phyloP scores from a whole-genome alignment of 2,888 invertebrate genomes.

The Perithous albicinctus region DNA sequence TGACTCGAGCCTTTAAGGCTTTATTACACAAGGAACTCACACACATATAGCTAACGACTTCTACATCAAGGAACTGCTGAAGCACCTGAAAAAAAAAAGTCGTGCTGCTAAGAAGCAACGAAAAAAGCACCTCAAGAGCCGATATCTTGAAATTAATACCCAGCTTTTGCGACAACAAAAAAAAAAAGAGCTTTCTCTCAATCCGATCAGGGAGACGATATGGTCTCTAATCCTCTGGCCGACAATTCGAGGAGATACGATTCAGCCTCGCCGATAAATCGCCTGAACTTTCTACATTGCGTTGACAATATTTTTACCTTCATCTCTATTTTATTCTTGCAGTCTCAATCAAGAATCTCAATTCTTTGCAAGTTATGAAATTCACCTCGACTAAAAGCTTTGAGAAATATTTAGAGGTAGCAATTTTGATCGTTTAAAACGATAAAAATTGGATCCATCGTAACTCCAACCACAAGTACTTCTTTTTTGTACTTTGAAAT shows the following conservation, averaged over 20 bases:
- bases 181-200: background rate
- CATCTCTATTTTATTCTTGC: too few relatives aligned
- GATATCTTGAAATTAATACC: constrained; percentile 1
- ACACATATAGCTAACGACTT: background rate
- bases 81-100: background rate
- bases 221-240: too few relatives aligned
- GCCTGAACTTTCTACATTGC: background rate
- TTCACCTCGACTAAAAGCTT: too few relatives aligned
- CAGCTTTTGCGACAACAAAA: background rate
- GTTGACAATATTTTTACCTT: too few relatives aligned
- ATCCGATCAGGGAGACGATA: background rate
- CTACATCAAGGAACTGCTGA: background rate
- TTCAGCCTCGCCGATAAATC: background rate
- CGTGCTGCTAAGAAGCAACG: background rate
- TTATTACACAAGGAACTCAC: background rate
- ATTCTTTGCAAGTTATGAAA: too few relatives aligned
- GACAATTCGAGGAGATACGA: background rate
- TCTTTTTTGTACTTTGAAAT: too few relatives aligned
- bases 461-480: too few relatives aligned
- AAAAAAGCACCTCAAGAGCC: background rate
- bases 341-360: too few relatives aligned
- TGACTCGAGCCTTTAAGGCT: background rate
- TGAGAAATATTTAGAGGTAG: too few relatives aligned
- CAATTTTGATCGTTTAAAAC: too few relatives aligned
- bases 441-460: too few relatives aligned